These are phyloP conservation scores for Tribolium castaneum DNA, from an alignment of 1,140 invertebrate species.

Conservation along the genomic window DNA sequence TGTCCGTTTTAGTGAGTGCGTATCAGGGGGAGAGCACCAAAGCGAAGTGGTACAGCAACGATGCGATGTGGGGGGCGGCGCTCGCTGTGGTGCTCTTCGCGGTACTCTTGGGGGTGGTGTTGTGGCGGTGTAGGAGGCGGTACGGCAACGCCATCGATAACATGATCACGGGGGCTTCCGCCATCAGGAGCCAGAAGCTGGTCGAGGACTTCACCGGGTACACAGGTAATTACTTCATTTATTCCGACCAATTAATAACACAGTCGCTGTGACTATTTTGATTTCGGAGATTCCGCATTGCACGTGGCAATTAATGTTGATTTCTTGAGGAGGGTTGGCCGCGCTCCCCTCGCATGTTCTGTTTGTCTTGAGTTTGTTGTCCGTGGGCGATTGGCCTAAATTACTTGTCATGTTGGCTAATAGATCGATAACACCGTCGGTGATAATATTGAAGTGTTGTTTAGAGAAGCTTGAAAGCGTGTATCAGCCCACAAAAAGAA, in stretches of 20 bases:
- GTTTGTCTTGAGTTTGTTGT: conserved; percentile 36
- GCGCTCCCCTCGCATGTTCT: conserved; percentile 3
- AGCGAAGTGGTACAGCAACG: conserved; percentile 66
- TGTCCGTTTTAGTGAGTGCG: conserved; percentile 70
- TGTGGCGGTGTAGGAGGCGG: conserved; percentile 68
- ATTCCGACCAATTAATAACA: too few species aligned
- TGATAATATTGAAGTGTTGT: conserved; percentile 8
- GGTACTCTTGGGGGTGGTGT: conserved; percentile 65
- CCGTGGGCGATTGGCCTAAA: conserved; percentile 39
- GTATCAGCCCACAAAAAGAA: not conserved
- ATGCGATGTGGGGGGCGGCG: conserved; percentile 67
- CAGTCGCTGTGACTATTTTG: too few species aligned
- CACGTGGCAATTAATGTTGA: conserved; percentile 19
- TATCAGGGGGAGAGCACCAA: conserved; percentile 68
- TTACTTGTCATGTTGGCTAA: conserved; percentile 24
- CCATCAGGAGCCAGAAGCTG: conserved; percentile 68
- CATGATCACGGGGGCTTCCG: conserved; percentile 69
- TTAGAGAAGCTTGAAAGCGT: not conserved
- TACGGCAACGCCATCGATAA: conserved; percentile 69
- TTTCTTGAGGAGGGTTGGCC: conserved; percentile 9
- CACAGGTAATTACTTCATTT: conserved; percentile 53
- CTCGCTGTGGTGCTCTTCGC: conserved; percentile 69
- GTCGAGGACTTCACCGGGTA: conserved; percentile 68
- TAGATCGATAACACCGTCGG: not conserved
- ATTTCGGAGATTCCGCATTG: not conserved